Conservation (phyloP, 2,113 vertebrate species). For the Osmerus mordax region DNA sequence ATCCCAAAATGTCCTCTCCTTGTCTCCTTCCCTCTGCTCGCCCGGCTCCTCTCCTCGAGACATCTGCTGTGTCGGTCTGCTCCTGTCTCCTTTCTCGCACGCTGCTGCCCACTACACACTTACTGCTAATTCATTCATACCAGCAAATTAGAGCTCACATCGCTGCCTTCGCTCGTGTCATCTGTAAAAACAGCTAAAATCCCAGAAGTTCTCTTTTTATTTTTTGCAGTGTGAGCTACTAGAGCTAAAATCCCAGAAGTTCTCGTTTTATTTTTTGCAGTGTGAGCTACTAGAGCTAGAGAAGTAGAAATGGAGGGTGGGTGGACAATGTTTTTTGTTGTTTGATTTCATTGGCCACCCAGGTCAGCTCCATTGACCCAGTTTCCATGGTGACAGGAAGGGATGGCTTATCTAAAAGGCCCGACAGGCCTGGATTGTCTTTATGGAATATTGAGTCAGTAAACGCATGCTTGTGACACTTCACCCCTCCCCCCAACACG, state of each 20-base stretch:
- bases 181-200: too few relatives aligned
- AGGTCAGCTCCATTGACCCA: conserved; percentile 6
- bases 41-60: background rate
- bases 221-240: background rate
- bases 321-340: background rate
- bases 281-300: background rate
- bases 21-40: background rate
- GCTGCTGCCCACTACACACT: background rate
- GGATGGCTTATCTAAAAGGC: conserved; percentile 3
- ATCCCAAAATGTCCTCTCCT: background rate
- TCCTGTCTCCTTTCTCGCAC: background rate
- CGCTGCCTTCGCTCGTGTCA: too few relatives aligned
- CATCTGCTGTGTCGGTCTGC: conserved; percentile 4
- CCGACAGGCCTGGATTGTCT: background rate
- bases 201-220: too few relatives aligned
- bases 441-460: conserved; percentile 1
- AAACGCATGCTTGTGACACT: conserved; percentile 14
- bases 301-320: background rate
- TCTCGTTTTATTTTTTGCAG: too few relatives aligned
- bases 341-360: conserved; percentile 6
- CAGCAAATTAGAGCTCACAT: too few relatives aligned
- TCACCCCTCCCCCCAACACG: background rate
- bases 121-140: background rate
- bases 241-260: background rate
- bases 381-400: conserved; percentile 11